These are phyloP conservation scores for Tachysurus fulvidraco DNA, from an alignment of 2,113 vertebrate genomes.

Conservation along the genomic window DNA sequence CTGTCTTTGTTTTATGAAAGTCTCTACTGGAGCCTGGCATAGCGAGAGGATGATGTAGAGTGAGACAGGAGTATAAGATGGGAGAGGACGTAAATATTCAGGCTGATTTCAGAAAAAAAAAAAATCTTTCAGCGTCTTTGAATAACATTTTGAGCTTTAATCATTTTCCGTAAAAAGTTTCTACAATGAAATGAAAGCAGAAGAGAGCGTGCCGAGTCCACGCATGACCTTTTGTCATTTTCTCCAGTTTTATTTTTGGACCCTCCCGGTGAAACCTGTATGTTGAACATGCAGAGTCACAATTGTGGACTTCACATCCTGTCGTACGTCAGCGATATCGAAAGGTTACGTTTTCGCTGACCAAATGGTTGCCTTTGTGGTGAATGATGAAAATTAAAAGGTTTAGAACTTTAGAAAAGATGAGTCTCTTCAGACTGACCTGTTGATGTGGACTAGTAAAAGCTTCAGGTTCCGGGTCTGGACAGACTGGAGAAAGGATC, in stretches of 20 bases:
- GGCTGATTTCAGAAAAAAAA: neutral
- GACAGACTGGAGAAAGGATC: no score
- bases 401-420: neutral
- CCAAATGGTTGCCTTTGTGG: neutral
- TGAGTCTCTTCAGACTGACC: neutral
- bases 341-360: neutral
- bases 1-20: slow-evolving; percentile 25
- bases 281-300: no score
- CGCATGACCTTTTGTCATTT: neutral
- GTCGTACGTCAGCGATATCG: neutral
- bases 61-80: slow-evolving; percentile 1
- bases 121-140: neutral
- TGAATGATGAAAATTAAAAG: neutral
- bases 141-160: neutral
- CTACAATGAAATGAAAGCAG: neutral
- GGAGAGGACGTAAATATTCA: slow-evolving; percentile 3
- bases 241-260: neutral
- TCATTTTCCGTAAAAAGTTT: neutral
- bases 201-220: neutral
- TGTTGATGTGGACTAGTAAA: neutral
- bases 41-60: slow-evolving; percentile 25
- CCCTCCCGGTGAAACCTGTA: neutral
- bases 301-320: neutral
- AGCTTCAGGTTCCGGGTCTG: no score
- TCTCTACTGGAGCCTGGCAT: slow-evolving; percentile 42